A percentile compares a stretch with the other conserved stretches of the same genome.
Evolutionary conservation across 2,888 invertebrate species (phyloP).

Genomic region (Halictus ligatus): DNA sequence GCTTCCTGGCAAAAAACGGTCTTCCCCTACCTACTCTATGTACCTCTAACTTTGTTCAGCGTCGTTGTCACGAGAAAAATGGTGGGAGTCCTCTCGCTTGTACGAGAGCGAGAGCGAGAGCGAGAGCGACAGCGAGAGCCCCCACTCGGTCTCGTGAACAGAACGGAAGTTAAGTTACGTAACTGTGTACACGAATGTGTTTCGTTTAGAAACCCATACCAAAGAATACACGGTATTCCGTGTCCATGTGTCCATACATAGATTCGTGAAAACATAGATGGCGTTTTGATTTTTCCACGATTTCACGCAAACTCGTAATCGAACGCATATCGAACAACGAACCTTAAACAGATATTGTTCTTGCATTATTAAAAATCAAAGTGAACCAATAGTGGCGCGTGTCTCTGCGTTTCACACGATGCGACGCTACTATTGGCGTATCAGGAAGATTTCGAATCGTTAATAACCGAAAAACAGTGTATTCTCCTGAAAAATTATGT

Average conservation of each 20-base stretch:
- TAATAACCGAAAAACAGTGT: too few species aligned
- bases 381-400: background rate
- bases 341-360: background rate
- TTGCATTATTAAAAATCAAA: background rate
- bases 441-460: background rate
- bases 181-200: background rate
- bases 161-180: background rate
- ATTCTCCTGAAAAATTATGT: background rate
- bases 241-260: background rate
- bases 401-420: background rate
- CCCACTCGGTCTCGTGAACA: background rate
- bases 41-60: too few species aligned
- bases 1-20: background rate
- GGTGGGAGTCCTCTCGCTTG: background rate
- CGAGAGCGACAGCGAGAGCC: too few species aligned
- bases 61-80: background rate
- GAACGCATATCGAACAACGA: background rate
- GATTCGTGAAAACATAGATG: conserved; percentile 16
- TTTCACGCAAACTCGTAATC: background rate
- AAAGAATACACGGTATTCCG: background rate
- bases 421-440: background rate
- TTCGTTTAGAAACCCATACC: conserved; percentile 4
- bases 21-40: background rate
- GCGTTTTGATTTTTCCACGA: background rate
- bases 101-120: too few species aligned